Evolutionary conservation across 2,113 vertebrate genomes (phyloP).

Genomic region (Trichechus manatus): DNA sequence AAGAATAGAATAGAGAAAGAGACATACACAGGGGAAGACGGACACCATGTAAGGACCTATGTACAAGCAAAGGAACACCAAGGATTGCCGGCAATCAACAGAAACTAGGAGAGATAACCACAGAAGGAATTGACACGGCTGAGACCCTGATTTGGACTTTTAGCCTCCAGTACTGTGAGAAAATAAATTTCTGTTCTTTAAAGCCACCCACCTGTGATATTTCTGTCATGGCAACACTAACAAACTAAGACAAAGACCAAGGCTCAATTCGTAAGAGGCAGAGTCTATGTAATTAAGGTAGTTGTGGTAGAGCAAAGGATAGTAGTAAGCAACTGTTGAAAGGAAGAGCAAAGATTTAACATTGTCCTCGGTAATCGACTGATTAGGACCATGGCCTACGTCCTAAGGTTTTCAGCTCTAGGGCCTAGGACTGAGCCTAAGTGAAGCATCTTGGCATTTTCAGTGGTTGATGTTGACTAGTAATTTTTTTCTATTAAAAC

Average conservation of each 20-base stretch:
- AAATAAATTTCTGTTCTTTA: too few relatives aligned
- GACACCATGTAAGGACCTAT: too few relatives aligned
- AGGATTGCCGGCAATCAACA: too few relatives aligned
- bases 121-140: too few relatives aligned
- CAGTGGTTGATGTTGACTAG: not conserved
- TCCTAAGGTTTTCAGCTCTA: not conserved
- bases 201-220: too few relatives aligned
- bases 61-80: too few relatives aligned
- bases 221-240: too few relatives aligned
- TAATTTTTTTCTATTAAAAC: not conserved
- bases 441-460: conserved; percentile 8
- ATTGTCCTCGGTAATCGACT: not conserved
- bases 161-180: too few relatives aligned
- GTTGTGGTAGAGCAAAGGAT: not conserved
- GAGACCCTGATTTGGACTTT: too few relatives aligned
- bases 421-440: not conserved
- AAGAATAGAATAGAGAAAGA: too few relatives aligned
- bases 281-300: not conserved
- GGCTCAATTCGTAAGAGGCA: not conserved
- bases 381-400: not conserved
- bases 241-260: not conserved
- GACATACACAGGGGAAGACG: too few relatives aligned
- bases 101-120: too few relatives aligned
- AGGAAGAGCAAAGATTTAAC: not conserved
- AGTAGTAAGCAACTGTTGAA: not conserved